Percentiles rank a stretch among this genome's conserved stretches.
phyloP scores from a whole-genome alignment of 2,797 vertebrate genomes.

The Morelia viridis region DNA sequence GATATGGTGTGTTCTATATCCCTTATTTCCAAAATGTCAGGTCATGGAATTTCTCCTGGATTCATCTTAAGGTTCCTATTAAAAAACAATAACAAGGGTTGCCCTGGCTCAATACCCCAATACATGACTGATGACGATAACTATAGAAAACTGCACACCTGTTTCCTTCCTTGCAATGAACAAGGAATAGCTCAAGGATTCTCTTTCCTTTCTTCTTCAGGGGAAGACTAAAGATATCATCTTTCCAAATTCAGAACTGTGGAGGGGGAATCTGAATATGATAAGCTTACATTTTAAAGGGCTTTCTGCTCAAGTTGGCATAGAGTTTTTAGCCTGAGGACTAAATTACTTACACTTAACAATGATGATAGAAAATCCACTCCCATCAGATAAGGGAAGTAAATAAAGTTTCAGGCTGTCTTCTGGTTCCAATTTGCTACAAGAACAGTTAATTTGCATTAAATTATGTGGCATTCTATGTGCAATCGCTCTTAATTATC shows the following conservation, averaged over 20 bases:
- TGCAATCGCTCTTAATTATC: not conserved
- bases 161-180: not conserved
- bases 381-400: conserved; percentile 33
- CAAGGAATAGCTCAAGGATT: conserved; percentile 12
- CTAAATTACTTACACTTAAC: conserved; percentile 30
- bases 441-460: conserved; percentile 28
- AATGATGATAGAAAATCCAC: conserved; percentile 45
- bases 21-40: not conserved
- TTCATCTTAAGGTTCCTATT: not conserved
- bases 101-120: not conserved
- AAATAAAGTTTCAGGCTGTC: conserved; percentile 21
- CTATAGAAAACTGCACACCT: conserved; percentile 24
- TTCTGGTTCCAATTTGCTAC: conserved; percentile 30
- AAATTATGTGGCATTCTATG: conserved; percentile 4
- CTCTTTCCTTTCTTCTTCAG: conserved; percentile 14
- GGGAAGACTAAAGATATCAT: conserved; percentile 33
- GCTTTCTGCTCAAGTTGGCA: conserved; percentile 64
- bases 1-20: not conserved
- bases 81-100: not conserved
- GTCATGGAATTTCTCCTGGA: not conserved
- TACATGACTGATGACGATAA: not conserved
- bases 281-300: conserved; percentile 52
- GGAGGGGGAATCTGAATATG: conserved; percentile 57
- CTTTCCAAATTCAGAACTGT: conserved; percentile 45
- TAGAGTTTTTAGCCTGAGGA: conserved; percentile 52